Evolutionary conservation across 2,888 invertebrate genomes (phyloP).

Genomic region (Morpho deidamia): DNA sequence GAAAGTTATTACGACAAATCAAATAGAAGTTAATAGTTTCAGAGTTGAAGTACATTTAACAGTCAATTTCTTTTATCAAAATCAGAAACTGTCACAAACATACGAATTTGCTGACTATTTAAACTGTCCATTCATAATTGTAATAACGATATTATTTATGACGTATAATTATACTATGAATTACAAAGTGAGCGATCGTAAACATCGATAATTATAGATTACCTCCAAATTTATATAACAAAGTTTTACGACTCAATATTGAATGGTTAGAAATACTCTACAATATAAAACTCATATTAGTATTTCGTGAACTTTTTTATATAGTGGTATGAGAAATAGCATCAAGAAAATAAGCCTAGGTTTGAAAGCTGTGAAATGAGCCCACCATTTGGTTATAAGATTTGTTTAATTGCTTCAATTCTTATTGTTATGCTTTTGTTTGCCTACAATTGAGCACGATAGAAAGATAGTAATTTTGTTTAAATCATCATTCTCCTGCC

Average conservation of each 20-base stretch:
- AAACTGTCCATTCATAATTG: neutral
- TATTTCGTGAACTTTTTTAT: too few relatives aligned
- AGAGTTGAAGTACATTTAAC: neutral
- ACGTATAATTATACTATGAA: constrained; percentile 10
- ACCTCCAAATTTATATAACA: neutral
- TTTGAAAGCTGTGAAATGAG: too few relatives aligned
- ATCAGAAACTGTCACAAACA: constrained; percentile 2
- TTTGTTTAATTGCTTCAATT: too few relatives aligned
- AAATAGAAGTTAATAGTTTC: neutral
- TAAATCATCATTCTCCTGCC: too few relatives aligned
- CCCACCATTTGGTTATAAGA: too few relatives aligned
- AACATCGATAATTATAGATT: constrained; percentile 10
- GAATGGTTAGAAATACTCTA: neutral
- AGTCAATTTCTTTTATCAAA: neutral
- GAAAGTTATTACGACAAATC: neutral
- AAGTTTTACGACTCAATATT: constrained; percentile 9
- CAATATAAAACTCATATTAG: neutral
- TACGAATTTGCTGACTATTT: neutral
- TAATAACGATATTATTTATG: constrained; percentile 7
- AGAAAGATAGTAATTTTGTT: too few relatives aligned
- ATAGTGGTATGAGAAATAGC: too few relatives aligned
- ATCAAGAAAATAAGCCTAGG: too few relatives aligned
- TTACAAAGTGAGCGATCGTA: constrained; percentile 7
- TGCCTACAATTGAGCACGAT: too few relatives aligned
- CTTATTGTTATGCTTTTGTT: too few relatives aligned